phyloP scores from a whole-genome alignment of 1,140 invertebrate species.

The Tetragnatha versicolor region DNA sequence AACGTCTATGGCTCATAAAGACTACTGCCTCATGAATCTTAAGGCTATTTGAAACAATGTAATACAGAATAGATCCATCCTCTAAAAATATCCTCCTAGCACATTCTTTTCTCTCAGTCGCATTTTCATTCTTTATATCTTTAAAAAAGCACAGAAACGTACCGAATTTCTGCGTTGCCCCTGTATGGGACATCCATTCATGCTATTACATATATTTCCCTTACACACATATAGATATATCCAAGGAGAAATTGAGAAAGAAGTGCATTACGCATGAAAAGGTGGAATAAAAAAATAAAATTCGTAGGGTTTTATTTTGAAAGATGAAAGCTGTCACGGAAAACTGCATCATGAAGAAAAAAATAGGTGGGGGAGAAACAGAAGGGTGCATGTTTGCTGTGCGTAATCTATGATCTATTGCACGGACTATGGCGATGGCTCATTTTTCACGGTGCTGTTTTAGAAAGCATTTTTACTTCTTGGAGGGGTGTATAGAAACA shows the following conservation, averaged over 20 bases:
- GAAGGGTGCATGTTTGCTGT: conserved; percentile 31
- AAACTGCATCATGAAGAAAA: conserved; percentile 34
- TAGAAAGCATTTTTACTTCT: conserved; percentile 20
- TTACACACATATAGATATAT: too few relatives aligned
- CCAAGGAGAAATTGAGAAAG: neutral
- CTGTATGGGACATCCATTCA: too few relatives aligned
- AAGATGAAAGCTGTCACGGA: conserved; percentile 39
- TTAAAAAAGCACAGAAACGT: too few relatives aligned
- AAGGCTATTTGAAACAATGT: conserved; percentile 12
- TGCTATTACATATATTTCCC: too few relatives aligned
- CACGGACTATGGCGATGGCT: conserved; percentile 36
- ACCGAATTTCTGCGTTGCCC: too few relatives aligned
- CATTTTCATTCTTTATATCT: too few relatives aligned
- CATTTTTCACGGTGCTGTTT: conserved; percentile 32
- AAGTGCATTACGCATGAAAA: conserved; percentile 33
- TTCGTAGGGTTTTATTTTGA: conserved; percentile 51
- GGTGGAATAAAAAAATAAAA: too few relatives aligned
- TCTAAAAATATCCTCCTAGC: too few relatives aligned
- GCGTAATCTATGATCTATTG: conserved; percentile 50
- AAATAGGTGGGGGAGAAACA: neutral
- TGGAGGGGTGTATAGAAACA: neutral
- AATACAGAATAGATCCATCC: too few relatives aligned
- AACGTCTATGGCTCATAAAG: conserved; percentile 8
- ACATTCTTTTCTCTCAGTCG: too few relatives aligned
- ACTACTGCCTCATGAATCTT: conserved; percentile 12